Evolutionary conservation across 1,140 invertebrate genomes (phyloP).

Genomic region (Cherax quadricarinatus): DNA sequence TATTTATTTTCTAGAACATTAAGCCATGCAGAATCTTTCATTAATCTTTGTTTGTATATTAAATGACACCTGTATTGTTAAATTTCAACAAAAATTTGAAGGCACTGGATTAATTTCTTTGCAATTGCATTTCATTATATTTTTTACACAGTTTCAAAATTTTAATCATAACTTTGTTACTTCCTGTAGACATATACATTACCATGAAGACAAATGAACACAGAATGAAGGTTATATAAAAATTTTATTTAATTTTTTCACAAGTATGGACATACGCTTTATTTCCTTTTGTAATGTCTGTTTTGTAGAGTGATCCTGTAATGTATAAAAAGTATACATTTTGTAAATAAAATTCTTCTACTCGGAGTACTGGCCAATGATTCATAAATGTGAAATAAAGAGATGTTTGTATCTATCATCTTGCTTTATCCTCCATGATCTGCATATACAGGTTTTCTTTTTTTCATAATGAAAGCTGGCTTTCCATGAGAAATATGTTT

Average conservation of each 20-base stretch:
- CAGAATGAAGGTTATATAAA: slow-evolving; percentile 13
- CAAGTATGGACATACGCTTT: slow-evolving; percentile 28
- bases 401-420: slow-evolving; percentile 57
- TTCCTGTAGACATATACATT: slow-evolving; percentile 37
- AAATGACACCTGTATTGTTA: slow-evolving; percentile 16
- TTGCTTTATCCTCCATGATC: not conserved
- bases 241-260: slow-evolving; percentile 54
- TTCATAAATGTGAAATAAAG: slow-evolving; percentile 70
- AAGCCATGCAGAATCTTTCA: slow-evolving; percentile 47
- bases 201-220: slow-evolving; percentile 14
- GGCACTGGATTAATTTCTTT: not conserved
- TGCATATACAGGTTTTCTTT: not conserved
- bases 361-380: slow-evolving; percentile 64
- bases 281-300: slow-evolving; percentile 22
- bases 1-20: slow-evolving; percentile 59
- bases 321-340: slow-evolving; percentile 58
- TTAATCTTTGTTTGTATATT: not conserved
- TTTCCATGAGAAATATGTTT: not conserved
- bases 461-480: not conserved
- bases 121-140: not conserved
- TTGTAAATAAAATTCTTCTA: slow-evolving; percentile 70
- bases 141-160: slow-evolving; percentile 37
- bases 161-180: slow-evolving; percentile 27
- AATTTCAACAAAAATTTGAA: not conserved
- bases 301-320: slow-evolving; percentile 63